Evolutionary conservation across 2,888 invertebrate genomes (phyloP).

Genomic region (Caenorhabditis japonica): DNA sequence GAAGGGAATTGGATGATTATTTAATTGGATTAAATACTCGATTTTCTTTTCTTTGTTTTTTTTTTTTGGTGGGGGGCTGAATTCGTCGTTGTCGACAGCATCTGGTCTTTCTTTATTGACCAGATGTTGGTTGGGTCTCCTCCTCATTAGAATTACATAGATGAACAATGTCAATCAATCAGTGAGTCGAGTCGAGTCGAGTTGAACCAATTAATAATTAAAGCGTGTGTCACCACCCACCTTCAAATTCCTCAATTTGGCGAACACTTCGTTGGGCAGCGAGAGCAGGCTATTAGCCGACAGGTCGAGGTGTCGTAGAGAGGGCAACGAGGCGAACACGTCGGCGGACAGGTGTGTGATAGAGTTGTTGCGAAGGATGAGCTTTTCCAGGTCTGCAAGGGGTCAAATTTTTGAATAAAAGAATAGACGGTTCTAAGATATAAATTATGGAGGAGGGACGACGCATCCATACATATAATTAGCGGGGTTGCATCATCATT

Average conservation of each 20-base stretch:
- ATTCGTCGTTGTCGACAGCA: not conserved
- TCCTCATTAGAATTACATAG: conserved; percentile 49
- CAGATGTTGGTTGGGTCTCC: too few relatives aligned
- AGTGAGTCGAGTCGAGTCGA: conserved; percentile 26
- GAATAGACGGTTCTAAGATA: conserved; percentile 31
- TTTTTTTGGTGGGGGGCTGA: conserved; percentile 9
- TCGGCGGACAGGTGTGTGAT: conserved; percentile 57
- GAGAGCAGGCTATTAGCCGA: conserved; percentile 55
- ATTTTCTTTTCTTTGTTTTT: not conserved
- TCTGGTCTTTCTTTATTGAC: conserved; percentile 39
- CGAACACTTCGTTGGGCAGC: conserved; percentile 58
- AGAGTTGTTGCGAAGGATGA: conserved; percentile 60
- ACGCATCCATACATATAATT: conserved; percentile 42
- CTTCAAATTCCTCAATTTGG: conserved; percentile 55
- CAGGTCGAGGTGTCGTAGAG: conserved; percentile 52
- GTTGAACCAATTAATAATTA: conserved; percentile 48
- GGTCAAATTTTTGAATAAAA: not conserved
- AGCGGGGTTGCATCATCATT: conserved; percentile 28
- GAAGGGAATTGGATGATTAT: conserved; percentile 15
- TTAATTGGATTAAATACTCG: conserved; percentile 4
- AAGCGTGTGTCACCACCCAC: conserved; percentile 43
- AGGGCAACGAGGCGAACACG: conserved; percentile 51
- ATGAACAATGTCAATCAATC: conserved; percentile 42
- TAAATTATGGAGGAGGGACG: conserved; percentile 40
- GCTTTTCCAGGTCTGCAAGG: conserved; percentile 57